Base-by-base conservation (phyloP, 1,140 invertebrate species). In the Portunus trituberculatus region DNA sequence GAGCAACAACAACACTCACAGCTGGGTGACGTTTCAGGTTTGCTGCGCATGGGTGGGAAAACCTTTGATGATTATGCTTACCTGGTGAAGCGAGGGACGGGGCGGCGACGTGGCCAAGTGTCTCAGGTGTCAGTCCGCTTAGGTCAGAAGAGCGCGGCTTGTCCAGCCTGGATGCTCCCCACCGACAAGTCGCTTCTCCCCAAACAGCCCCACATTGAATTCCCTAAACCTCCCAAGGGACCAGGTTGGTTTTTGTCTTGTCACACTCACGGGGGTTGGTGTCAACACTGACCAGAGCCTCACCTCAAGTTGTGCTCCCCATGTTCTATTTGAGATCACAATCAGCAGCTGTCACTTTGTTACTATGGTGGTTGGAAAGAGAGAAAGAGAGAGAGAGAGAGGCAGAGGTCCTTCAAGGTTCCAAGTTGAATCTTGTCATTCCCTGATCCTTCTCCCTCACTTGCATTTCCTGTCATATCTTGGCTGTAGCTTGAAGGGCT, bases 191-290 rank as follows among this genome's bases (percentile, higher is more conserved):
- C 98, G 96, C 97, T 98, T 97, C 91, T 95, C 32, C 98, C 98
- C 91, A 98, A 98, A 97, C 98, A 98, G 8, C 98, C 98, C 95
- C 97, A 98, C 96, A 98, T 98, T 91, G 98, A 98, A 96, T 99
- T 99, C 97, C 98, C 98, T 82, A 98, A 98, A 97, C 98, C 98
- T 93, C 98, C 98, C 14, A 98, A 98, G 97, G 98, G 98, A 95
- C 97, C 98, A 96, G 98, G 98, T 98, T 97, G 91, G 87, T 96
- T 95, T 92, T 83, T 88, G 87, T 83, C 46, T 89, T 84, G 29
- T 93, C 84, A 87, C 84, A 90, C 83, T 46, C 86, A 46, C 67
- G 39, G 67, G 67, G 67, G 25, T 76, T 76, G 67, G 67, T 76
- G 67, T 92, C 91, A 29, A 52, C 45, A 45, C n/a, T 88, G 86